Conservation (phyloP, 2,888 invertebrate species). For the Dyspetes luteomarginatus region DNA sequence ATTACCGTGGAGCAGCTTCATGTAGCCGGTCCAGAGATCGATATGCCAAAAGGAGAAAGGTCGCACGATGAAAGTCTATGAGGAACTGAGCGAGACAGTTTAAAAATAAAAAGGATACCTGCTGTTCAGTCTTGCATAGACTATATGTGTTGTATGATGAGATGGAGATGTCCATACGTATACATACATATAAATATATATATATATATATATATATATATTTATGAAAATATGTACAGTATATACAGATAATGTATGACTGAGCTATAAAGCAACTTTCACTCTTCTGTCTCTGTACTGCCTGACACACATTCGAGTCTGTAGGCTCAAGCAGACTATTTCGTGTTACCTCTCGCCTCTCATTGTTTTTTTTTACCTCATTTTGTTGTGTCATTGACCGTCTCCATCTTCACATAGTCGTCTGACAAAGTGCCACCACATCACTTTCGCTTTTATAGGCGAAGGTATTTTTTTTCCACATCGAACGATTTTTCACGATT, state of each 20-base stretch:
- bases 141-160: too few species aligned
- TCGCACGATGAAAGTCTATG: constrained; percentile 76
- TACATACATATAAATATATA: too few species aligned
- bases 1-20: constrained; percentile 64
- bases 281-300: constrained; percentile 73
- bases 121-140: too few species aligned
- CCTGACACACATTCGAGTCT: constrained; percentile 70
- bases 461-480: not conserved
- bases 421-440: not conserved
- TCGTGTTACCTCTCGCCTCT: constrained; percentile 24
- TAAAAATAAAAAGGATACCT: constrained; percentile 5
- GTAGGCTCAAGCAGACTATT: too few species aligned
- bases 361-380: not conserved
- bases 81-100: constrained; percentile 47
- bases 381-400: constrained; percentile 17
- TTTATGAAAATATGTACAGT: too few species aligned
- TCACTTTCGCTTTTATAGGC: constrained; percentile 40
- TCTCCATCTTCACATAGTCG: not conserved
- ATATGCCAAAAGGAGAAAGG: constrained; percentile 71
- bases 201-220: not conserved
- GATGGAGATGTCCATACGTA: too few species aligned
- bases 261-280: constrained; percentile 73
- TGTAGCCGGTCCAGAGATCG: constrained; percentile 51
- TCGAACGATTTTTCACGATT: not conserved
- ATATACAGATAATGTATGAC: not conserved